phyloP scores from a whole-genome alignment of 2,888 invertebrate genomes.

The Drosophila atroscutellata region DNA sequence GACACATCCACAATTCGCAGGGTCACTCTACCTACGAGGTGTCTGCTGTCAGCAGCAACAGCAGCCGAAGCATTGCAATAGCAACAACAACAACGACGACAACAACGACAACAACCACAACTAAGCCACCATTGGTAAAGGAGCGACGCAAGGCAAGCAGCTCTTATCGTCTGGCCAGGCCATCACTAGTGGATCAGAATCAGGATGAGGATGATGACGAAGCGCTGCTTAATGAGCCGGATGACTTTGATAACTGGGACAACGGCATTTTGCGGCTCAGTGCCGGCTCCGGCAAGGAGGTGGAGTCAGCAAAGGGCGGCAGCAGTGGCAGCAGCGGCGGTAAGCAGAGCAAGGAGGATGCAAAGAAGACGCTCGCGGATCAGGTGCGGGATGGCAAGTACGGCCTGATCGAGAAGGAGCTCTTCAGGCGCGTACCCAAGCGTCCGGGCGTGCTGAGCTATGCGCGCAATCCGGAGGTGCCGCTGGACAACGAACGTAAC shows the following conservation, averaged over 20 bases:
- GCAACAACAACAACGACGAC: slow-evolving; percentile 9
- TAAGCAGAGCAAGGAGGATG: slow-evolving; percentile 87
- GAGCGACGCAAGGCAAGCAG: slow-evolving; percentile 72
- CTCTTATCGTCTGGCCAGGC: slow-evolving; percentile 66
- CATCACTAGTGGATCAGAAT: not conserved
- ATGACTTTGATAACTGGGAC: slow-evolving; percentile 86
- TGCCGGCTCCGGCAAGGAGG: slow-evolving; percentile 89
- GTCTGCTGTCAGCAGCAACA: slow-evolving; percentile 75
- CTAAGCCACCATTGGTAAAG: slow-evolving; percentile 21
- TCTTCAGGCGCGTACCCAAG: slow-evolving; percentile 89
- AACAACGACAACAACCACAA: slow-evolving; percentile 11
- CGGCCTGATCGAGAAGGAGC: slow-evolving; percentile 93
- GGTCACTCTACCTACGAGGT: slow-evolving; percentile 79
- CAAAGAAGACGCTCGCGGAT: slow-evolving; percentile 93
- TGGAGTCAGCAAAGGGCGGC: slow-evolving; percentile 65
- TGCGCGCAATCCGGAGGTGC: slow-evolving; percentile 91
- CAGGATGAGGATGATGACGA: slow-evolving; percentile 79
- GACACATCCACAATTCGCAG: slow-evolving; percentile 86
- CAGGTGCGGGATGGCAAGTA: slow-evolving; percentile 96
- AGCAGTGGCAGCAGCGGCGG: not conserved
- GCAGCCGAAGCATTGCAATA: slow-evolving; percentile 54
- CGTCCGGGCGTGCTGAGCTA: slow-evolving; percentile 94
- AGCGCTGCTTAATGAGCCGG: slow-evolving; percentile 82
- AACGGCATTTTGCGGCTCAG: slow-evolving; percentile 89
- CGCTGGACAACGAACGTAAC: slow-evolving; percentile 91